Conservation (phyloP, 2,113 vertebrate genomes). For the Daubentonia madagascariensis region DNA sequence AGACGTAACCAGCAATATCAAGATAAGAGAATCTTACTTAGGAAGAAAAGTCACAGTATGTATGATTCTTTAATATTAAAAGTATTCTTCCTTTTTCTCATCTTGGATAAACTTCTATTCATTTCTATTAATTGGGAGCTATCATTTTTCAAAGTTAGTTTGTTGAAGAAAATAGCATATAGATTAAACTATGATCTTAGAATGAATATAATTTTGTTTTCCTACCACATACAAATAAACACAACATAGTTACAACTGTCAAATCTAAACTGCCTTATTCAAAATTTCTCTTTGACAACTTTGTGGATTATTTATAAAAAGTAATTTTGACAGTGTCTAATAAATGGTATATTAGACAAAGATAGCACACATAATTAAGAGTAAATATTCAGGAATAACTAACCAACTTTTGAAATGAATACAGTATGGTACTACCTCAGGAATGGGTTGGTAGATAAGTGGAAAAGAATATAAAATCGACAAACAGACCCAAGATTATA, state of each 20-base stretch:
- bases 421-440: background rate
- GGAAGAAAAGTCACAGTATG: conserved; percentile 95
- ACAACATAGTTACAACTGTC: background rate
- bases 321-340: background rate
- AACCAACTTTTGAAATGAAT: background rate
- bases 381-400: background rate
- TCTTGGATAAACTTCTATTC: background rate
- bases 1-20: conserved; percentile 83
- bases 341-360: background rate
- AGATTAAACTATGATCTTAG: background rate
- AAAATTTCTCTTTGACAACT: background rate
- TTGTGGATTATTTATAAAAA: background rate
- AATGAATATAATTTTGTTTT: background rate
- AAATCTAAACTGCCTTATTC: background rate
- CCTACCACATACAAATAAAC: background rate
- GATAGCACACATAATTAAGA: background rate
- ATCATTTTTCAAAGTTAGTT: background rate
- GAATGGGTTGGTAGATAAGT: background rate
- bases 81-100: background rate
- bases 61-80: conserved; percentile 37
- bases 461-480: background rate
- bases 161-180: background rate
- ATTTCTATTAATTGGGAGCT: background rate
- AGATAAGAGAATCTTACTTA: conserved; percentile 91
- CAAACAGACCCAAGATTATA: background rate